Percentiles rank a stretch among this genome's conserved stretches.
These are phyloP conservation scores for Alouatta palliata DNA, from an alignment of 2,113 vertebrate genomes.

Conservation along the genomic window DNA sequence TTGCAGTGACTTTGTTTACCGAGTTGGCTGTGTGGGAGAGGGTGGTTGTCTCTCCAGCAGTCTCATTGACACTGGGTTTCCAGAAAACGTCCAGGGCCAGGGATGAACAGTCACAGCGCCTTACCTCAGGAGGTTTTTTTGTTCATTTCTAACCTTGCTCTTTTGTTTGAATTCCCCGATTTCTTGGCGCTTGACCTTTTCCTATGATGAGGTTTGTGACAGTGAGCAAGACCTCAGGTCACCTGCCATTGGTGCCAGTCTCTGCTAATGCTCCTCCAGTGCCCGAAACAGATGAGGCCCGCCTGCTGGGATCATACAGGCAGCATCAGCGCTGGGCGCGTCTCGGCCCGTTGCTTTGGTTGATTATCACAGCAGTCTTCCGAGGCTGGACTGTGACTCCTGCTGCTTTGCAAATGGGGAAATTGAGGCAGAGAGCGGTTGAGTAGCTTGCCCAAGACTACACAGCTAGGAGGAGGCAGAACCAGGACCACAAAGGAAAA, in stretches of 20 bases:
- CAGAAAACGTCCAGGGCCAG: neutral
- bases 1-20: neutral
- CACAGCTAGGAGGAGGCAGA: neutral
- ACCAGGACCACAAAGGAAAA: neutral
- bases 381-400: neutral
- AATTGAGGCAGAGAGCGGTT: neutral
- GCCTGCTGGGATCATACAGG: neutral
- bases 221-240: neutral
- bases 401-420: neutral
- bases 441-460: neutral
- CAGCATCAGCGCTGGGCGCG: rapidly evolving
- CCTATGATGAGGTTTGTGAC: neutral
- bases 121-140: neutral
- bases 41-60: neutral
- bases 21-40: rapidly evolving
- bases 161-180: neutral
- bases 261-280: neutral
- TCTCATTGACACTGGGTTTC: rapidly evolving
- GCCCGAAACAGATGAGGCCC: neutral
- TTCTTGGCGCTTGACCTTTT: neutral
- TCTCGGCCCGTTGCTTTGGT: neutral
- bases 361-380: rapidly evolving
- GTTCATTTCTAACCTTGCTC: neutral
- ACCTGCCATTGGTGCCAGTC: neutral
- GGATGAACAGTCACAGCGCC: too few species aligned